Conservation (phyloP, 2,888 invertebrate genomes). For the Euclidia mi region DNA sequence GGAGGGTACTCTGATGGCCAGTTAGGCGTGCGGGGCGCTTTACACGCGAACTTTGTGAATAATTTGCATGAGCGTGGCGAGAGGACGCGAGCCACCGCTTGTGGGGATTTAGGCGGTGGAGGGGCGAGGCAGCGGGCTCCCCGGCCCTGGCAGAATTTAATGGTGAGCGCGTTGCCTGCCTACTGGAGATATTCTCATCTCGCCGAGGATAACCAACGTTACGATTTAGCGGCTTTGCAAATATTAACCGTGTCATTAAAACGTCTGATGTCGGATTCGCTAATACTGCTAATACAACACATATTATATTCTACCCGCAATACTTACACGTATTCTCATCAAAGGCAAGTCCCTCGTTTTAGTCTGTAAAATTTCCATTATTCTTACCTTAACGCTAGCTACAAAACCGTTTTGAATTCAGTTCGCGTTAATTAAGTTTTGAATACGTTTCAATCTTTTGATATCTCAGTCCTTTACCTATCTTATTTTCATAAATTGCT, state of each 20-base stretch:
- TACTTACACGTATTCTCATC: constrained; percentile 37
- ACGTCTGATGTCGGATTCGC: constrained; percentile 52
- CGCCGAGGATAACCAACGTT: constrained; percentile 68
- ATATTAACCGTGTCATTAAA: constrained; percentile 63
- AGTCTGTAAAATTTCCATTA: constrained; percentile 44
- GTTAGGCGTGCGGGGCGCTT: constrained; percentile 70
- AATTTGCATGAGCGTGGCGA: constrained; percentile 73
- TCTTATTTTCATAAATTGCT: constrained; percentile 69
- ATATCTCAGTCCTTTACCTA: constrained; percentile 46
- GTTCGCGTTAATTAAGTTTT: constrained; percentile 59
- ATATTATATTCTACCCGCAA: constrained; percentile 27
- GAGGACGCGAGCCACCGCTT: constrained; percentile 44
- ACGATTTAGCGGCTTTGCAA: constrained; percentile 70
- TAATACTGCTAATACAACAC: constrained; percentile 19
- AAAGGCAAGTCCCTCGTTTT: constrained; percentile 33
- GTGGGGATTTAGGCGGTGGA: constrained; percentile 51
- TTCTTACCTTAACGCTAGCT: constrained; percentile 40
- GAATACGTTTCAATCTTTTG: constrained; percentile 54
- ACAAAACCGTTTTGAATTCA: constrained; percentile 57
- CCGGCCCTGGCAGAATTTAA: constrained; percentile 66
- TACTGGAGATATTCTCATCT: constrained; percentile 74
- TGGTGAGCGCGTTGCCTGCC: constrained; percentile 66
- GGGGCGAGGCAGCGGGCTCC: constrained; percentile 41
- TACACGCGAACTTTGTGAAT: constrained; percentile 79
- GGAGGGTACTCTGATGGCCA: constrained; percentile 68